Conservation (phyloP, 2,888 invertebrate genomes). For the Macrophya alboannulata region DNA sequence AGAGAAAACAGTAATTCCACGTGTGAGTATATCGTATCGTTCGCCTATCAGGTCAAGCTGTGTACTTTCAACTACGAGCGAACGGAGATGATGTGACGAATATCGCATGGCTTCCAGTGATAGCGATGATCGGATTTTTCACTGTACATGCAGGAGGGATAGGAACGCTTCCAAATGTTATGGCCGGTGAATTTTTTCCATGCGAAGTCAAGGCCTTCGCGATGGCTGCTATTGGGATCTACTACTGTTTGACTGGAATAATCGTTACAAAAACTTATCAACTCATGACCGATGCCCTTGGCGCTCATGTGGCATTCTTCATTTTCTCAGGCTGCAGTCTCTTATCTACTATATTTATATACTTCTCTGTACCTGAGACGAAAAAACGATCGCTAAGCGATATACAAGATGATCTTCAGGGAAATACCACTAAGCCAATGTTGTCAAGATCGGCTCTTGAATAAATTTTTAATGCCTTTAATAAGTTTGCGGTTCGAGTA, state of each 20-base stretch:
- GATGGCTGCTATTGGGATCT: constrained; percentile 67
- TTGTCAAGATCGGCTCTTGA: neutral
- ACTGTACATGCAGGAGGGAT: constrained; percentile 67
- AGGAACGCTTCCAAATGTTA: constrained; percentile 58
- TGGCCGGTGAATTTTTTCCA: constrained; percentile 59
- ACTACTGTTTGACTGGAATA: constrained; percentile 66
- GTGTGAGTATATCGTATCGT: neutral
- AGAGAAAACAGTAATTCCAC: neutral
- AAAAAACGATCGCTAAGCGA: constrained; percentile 75
- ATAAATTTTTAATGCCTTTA: neutral
- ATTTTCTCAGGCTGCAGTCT: constrained; percentile 68
- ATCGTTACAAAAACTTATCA: constrained; percentile 71
- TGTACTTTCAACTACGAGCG: constrained; percentile 72
- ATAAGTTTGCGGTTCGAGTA: too few relatives aligned
- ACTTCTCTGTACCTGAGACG: constrained; percentile 73
- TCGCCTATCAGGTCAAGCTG: constrained; percentile 60
- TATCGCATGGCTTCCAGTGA: constrained; percentile 67
- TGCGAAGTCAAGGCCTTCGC: constrained; percentile 61
- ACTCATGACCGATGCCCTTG: constrained; percentile 68
- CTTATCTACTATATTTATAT: constrained; percentile 66
- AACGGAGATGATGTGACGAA: constrained; percentile 62
- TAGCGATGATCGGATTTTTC: constrained; percentile 65
- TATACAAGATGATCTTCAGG: constrained; percentile 68
- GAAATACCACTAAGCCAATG: neutral
- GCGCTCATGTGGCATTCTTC: constrained; percentile 72